Percentiles rank a stretch among this genome's conserved stretches.
Evolutionary conservation across 2,797 vertebrate genomes (phyloP).

Genomic region (Gobio occitaniae): DNA sequence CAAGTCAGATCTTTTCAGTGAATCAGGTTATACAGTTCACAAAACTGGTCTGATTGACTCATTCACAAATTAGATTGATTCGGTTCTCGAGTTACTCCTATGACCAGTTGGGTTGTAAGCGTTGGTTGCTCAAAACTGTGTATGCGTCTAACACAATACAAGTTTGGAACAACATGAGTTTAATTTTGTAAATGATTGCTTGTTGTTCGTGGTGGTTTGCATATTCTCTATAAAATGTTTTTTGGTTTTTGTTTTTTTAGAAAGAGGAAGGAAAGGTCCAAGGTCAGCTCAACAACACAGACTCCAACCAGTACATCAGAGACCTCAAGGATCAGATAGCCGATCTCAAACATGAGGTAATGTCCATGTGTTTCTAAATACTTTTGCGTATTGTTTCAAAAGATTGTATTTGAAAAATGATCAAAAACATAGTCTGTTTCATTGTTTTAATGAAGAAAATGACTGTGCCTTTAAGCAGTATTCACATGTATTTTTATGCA

Average conservation of each 20-base stretch:
- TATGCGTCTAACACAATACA: too few relatives aligned
- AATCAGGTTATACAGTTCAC: neutral
- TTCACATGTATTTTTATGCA: neutral
- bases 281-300: constrained; percentile 94
- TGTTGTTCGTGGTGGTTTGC: neutral
- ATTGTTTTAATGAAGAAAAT: neutral
- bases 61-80: neutral
- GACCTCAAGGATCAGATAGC: constrained; percentile 96
- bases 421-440: too few relatives aligned
- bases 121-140: too few relatives aligned
- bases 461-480: neutral
- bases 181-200: neutral
- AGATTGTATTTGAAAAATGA: neutral
- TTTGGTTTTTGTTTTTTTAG: constrained; percentile 70
- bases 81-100: neutral
- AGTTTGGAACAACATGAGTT: too few relatives aligned
- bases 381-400: neutral
- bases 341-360: constrained; percentile 95
- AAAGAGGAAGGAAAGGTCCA: constrained; percentile 98
- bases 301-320: constrained; percentile 94
- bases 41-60: neutral
- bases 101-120: too few relatives aligned
- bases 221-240: neutral
- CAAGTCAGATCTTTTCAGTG: neutral
- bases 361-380: constrained; percentile 45